Conservation (phyloP, 2,113 vertebrate species). For the Amazona vittata region DNA sequence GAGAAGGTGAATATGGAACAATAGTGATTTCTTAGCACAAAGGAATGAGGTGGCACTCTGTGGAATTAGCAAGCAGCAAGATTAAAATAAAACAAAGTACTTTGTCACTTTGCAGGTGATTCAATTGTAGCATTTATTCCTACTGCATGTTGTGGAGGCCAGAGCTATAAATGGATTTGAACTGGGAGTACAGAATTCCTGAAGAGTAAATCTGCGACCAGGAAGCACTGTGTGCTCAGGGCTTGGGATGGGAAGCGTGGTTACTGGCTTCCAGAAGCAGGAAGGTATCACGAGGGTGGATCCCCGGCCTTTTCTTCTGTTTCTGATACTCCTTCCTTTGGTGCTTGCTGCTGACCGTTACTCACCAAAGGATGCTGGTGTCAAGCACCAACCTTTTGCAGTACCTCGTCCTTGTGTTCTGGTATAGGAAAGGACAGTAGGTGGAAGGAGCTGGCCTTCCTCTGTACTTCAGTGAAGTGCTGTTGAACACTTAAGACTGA, state of each 20-base stretch:
- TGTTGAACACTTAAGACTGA: neutral
- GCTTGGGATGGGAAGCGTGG: neutral
- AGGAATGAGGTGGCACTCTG: slow-evolving; percentile 6
- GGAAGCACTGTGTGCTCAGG: accelerated
- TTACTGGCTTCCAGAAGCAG: neutral
- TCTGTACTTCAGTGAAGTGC: neutral
- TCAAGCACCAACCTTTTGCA: neutral
- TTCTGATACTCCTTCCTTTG: neutral
- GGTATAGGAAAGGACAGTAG: neutral
- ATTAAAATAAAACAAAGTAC: slow-evolving; percentile 5
- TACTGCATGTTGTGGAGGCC: neutral
- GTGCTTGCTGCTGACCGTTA: accelerated
- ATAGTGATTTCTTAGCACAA: neutral
- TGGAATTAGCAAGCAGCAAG: slow-evolving; percentile 9
- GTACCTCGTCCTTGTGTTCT: neutral
- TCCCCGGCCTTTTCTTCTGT: neutral
- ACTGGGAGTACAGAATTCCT: neutral
- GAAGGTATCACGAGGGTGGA: accelerated
- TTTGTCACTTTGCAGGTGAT: slow-evolving; percentile 1
- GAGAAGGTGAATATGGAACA: slow-evolving; percentile 13
- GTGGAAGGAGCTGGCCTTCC: neutral
- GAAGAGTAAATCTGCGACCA: neutral
- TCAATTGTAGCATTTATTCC: neutral
- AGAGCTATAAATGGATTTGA: neutral
- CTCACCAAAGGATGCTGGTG: accelerated